These are phyloP conservation scores for Neogale vison DNA, from an alignment of 2,113 vertebrate genomes.

Conservation along the genomic window DNA sequence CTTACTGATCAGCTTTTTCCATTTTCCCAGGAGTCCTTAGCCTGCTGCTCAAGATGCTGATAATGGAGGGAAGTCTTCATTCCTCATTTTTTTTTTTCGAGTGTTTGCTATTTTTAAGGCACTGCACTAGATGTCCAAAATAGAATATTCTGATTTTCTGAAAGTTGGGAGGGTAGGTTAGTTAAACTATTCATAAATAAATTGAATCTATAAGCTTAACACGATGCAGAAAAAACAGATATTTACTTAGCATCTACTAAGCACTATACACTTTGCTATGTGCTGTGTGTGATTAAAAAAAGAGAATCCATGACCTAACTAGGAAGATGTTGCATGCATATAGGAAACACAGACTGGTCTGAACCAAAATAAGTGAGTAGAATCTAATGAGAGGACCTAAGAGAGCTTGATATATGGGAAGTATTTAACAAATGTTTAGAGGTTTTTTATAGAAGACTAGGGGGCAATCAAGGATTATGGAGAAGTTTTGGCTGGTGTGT, in stretches of 20 bases:
- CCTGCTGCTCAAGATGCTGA: not conserved
- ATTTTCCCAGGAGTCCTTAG: not conserved
- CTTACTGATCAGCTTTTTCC: not conserved
- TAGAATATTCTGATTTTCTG: conserved; percentile 1
- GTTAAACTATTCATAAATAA: not conserved
- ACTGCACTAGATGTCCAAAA: not conserved
- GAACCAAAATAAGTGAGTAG: not conserved
- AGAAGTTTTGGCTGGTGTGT: not conserved
- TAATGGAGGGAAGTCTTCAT: not conserved
- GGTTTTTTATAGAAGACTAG: not conserved
- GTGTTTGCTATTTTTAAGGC: not conserved
- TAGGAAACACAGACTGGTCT: not conserved
- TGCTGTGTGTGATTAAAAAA: not conserved
- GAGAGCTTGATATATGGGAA: not conserved
- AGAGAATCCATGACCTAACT: not conserved
- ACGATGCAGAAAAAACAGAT: not conserved
- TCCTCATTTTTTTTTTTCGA: not conserved
- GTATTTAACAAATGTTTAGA: not conserved
- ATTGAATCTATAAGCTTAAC: not conserved
- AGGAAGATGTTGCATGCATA: not conserved
- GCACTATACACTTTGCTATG: not conserved
- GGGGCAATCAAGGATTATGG: not conserved
- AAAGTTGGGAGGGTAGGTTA: not conserved
- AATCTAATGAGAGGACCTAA: not conserved
- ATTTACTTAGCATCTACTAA: not conserved